Evolutionary conservation across 2,797 vertebrate genomes (phyloP), one percentile per base, ranked within the genome.

Genomic region (Crypturellus tataupa): DNA sequence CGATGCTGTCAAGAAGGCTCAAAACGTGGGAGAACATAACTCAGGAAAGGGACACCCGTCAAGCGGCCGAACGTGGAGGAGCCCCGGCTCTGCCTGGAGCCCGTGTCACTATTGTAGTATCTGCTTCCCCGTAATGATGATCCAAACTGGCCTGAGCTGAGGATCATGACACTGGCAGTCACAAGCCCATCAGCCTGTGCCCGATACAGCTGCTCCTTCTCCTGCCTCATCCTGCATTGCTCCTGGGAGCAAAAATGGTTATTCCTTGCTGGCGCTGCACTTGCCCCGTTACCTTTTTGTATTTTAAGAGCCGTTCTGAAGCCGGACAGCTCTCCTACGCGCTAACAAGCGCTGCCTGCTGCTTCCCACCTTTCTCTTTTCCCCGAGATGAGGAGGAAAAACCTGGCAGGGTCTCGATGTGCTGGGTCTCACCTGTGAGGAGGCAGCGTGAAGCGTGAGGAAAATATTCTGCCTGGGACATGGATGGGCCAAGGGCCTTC

Each of bases 291-390:
- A 37, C 27, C 47, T 80, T 62, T 46, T 20, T 82, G 33, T 80
- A 40, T 55, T 85, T 62, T 51, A 77, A 72, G 72, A 47, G 76
- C 56, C 63, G 25, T 47, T 85, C 85, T 89, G 85, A 53, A 82
- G 59, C 4, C 83, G 91, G 71, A 37, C 51, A 70, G 37, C n/a
- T 59, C 71, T 85, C n/a, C 47, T 14, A 10, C 2, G 47, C 3
- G 8, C 79, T 73, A 72, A 81, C 29, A 78, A 94, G 42, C 64
- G 81, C 47, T 40, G 35, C 23, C 55, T 82, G 68, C 84, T 72
- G 56, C 46, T 72, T 65, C 40, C 59, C n/a, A 40, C 84, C 31
- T 87, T 70, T 39, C 63, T 39, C 31, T 75, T 81, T 81, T 13
- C 51, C 14, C n/a, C 17, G 35, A 25, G 33, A 69, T 42, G 10